Evolutionary conservation across 2,888 invertebrate species (phyloP).

Genomic region (Microctonus brassicae): DNA sequence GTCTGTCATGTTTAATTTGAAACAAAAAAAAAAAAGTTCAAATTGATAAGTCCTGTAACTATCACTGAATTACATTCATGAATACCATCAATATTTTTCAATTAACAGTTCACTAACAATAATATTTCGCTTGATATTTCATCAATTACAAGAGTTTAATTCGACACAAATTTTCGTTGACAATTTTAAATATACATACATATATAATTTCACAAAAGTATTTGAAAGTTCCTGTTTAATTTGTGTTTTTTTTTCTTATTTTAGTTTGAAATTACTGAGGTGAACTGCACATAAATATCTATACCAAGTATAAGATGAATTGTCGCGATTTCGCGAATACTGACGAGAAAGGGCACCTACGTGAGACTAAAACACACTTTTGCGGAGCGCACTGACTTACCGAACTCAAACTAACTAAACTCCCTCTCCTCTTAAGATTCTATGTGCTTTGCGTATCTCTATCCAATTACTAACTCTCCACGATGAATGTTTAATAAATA

Average conservation of each 20-base stretch:
- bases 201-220: too few species aligned
- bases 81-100: not conserved
- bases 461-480: not conserved
- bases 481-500: not conserved
- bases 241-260: not conserved
- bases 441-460: not conserved
- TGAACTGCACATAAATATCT: not conserved
- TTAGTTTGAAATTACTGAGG: not conserved
- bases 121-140: not conserved
- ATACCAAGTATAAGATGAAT: not conserved
- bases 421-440: not conserved
- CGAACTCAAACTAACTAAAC: not conserved
- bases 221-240: not conserved
- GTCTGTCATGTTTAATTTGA: slow-evolving; percentile 41
- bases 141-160: not conserved
- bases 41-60: too few species aligned
- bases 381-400: slow-evolving; percentile 14
- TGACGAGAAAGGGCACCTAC: slow-evolving; percentile 43
- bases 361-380: slow-evolving; percentile 43
- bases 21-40: not conserved
- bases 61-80: not conserved
- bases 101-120: not conserved
- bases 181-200: not conserved
- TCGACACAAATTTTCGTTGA: not conserved
- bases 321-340: slow-evolving; percentile 32